These are phyloP conservation scores for Gymnocypris eckloni DNA, from an alignment of 2,797 vertebrate genomes.

Conservation along the genomic window DNA sequence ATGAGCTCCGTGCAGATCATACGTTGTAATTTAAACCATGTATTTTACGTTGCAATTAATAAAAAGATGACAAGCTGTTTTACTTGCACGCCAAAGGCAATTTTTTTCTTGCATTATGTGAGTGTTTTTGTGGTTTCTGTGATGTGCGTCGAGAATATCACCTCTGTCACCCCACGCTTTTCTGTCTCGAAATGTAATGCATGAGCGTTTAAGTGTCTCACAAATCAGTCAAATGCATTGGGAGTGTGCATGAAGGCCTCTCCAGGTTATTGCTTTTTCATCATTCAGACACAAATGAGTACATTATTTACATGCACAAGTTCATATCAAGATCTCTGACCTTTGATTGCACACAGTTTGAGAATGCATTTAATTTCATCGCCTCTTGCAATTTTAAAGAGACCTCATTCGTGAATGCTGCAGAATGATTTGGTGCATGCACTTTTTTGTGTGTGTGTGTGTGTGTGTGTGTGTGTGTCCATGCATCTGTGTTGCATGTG, in stretches of 20 bases:
- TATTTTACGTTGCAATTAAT: constrained; percentile 13
- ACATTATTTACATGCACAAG: not conserved
- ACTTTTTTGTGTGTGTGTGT: not conserved
- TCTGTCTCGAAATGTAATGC: not conserved
- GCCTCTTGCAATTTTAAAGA: not conserved
- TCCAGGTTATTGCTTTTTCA: not conserved
- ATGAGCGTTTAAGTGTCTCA: not conserved
- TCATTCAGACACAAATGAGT: not conserved
- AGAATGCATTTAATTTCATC: not conserved
- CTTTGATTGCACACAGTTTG: not conserved
- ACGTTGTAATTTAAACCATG: not conserved
- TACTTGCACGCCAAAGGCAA: not conserved
- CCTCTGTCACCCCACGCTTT: not conserved
- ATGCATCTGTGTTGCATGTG: not conserved
- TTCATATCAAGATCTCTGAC: not conserved
- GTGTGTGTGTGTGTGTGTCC: not conserved
- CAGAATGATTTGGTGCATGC: not conserved
- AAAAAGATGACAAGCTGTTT: not conserved
- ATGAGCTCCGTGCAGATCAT: not conserved
- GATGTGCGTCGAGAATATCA: not conserved
- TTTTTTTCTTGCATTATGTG: not conserved
- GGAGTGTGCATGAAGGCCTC: not conserved
- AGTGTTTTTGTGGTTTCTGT: constrained; percentile 3
- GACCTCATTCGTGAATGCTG: not conserved
- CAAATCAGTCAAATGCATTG: not conserved